Conservation (phyloP, 2,888 invertebrate genomes). For the Balanococcus diminutus region DNA sequence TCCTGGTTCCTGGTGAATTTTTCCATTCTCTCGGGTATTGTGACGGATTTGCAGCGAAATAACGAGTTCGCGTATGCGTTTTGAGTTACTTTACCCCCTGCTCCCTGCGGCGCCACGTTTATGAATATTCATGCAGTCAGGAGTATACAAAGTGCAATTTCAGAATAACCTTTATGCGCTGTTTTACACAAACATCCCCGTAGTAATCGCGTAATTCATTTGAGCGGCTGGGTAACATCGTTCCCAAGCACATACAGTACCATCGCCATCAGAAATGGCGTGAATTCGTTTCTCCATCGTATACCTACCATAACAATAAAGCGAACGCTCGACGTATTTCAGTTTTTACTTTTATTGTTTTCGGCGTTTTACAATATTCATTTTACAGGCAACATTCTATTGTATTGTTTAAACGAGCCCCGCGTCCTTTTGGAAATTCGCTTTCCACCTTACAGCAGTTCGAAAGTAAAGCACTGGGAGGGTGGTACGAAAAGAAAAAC, state of each 20-base stretch:
- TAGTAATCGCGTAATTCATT: background rate
- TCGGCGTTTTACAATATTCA: background rate
- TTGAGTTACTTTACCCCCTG: background rate
- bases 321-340: background rate
- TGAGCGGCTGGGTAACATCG: background rate
- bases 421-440: background rate
- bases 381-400: background rate
- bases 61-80: background rate
- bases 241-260: background rate
- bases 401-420: background rate
- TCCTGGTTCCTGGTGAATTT: background rate
- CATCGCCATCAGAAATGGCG: no score
- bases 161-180: background rate
- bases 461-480: background rate
- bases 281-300: no score
- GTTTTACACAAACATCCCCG: background rate
- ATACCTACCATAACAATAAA: background rate
- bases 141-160: slow-evolving; percentile 13
- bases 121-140: slow-evolving; percentile 30
- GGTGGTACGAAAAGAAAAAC: background rate
- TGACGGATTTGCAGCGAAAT: background rate
- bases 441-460: background rate
- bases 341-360: background rate
- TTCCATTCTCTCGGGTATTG: background rate
- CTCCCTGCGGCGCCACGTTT: background rate